Evolutionary conservation across 2,888 invertebrate species (phyloP).

Genomic region (Drosophila recens): DNA sequence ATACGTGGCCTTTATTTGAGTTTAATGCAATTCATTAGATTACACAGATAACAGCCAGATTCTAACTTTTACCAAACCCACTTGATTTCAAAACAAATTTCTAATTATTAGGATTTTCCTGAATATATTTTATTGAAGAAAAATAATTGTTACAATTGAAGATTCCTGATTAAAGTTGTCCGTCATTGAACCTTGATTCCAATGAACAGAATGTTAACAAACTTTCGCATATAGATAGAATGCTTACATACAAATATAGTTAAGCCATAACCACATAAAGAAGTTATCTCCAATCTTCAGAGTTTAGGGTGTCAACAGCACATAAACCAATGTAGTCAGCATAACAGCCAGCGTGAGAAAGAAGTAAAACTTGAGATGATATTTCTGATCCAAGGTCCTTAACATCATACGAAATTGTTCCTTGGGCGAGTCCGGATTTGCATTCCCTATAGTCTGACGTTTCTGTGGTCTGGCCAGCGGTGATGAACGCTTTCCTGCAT

Average conservation of each 20-base stretch:
- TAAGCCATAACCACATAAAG: too few species aligned
- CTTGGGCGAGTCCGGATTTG: slow-evolving; percentile 17
- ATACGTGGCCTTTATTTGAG: slow-evolving; percentile 4
- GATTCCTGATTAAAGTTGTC: not conserved
- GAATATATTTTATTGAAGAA: slow-evolving; percentile 6
- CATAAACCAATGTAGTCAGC: slow-evolving; percentile 76
- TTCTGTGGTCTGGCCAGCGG: slow-evolving; percentile 50
- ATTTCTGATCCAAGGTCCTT: slow-evolving; percentile 75
- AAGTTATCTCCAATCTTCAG: too few species aligned
- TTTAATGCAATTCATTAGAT: too few species aligned
- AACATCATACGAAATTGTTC: slow-evolving; percentile 71
- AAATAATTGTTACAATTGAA: not conserved
- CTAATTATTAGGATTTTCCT: not conserved
- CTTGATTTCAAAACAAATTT: too few species aligned
- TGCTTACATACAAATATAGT: slow-evolving; percentile 1
- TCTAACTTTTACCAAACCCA: too few species aligned
- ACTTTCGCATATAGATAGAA: not conserved
- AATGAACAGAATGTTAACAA: not conserved
- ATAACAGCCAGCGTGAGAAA: slow-evolving; percentile 64
- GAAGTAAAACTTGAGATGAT: slow-evolving; percentile 79
- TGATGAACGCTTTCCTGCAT: slow-evolving; percentile 38
- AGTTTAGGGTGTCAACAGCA: slow-evolving; percentile 67
- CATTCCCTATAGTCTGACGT: slow-evolving; percentile 15
- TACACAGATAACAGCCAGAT: too few species aligned
- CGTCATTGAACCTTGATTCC: not conserved